These are phyloP conservation scores for Entomyzon cyanotis DNA, from an alignment of 2,113 vertebrate genomes.

Conservation along the genomic window DNA sequence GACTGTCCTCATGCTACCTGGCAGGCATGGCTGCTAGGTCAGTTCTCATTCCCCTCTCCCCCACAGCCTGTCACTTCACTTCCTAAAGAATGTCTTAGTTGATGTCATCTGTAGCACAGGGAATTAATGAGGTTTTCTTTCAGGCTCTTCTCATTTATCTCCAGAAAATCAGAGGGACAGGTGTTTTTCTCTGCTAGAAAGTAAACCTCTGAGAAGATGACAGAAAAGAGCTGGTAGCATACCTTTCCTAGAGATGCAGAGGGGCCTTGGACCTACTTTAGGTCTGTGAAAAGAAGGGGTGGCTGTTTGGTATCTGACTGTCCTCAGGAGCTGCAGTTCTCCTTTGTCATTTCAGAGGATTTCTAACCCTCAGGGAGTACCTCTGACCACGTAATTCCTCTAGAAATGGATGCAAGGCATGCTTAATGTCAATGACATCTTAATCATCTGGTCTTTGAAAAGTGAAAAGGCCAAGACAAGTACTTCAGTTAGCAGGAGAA, in stretches of 20 bases:
- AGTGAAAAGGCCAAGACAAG: neutral
- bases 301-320: neutral
- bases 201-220: neutral
- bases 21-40: neutral
- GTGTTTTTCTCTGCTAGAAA: neutral
- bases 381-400: neutral
- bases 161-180: neutral
- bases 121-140: constrained; percentile 30
- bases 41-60: neutral
- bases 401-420: neutral
- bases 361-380: neutral
- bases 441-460: neutral
- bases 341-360: neutral
- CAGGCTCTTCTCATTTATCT: neutral
- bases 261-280: neutral
- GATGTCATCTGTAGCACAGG: neutral
- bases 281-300: neutral
- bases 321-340: neutral
- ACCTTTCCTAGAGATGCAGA: neutral
- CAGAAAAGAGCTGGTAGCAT: neutral
- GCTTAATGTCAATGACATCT: neutral
- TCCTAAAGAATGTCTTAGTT: neutral
- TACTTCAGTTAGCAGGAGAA: neutral
- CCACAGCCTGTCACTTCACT: neutral
- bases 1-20: constrained; percentile 27